Conservation (phyloP, 2,113 vertebrate genomes). For the Odocoileus hemionus region DNA sequence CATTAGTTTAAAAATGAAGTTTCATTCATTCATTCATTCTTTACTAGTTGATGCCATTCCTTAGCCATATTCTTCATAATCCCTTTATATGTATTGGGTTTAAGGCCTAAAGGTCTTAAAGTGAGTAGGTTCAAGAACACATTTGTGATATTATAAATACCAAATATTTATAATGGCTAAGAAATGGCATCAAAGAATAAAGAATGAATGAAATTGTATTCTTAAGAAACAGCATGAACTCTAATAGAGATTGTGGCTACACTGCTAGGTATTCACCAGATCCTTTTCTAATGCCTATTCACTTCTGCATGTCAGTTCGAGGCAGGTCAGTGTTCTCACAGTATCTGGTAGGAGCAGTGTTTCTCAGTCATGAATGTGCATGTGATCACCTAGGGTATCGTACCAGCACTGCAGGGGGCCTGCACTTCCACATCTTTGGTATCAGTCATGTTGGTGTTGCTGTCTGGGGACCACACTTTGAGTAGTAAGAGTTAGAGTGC, state of each 20-base stretch:
- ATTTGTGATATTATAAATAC: background rate
- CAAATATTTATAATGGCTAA: background rate
- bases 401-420: background rate
- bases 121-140: background rate
- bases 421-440: background rate
- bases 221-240: background rate
- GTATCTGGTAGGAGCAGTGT: background rate
- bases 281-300: background rate
- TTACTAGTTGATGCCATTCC: background rate
- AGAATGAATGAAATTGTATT: background rate
- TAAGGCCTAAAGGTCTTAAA: background rate
- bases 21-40: background rate
- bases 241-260: background rate
- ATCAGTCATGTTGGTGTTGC: background rate
- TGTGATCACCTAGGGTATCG: background rate
- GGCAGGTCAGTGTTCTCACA: background rate
- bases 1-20: background rate
- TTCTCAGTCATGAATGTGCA: background rate
- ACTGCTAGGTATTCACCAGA: background rate
- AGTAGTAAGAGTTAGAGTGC: background rate
- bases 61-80: background rate
- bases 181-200: background rate
- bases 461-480: background rate
- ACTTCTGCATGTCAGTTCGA: background rate
- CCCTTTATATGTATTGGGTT: background rate